phyloP scores from a whole-genome alignment of 92 coral and sea anemone genomes.

The Palythoa grandis region DNA sequence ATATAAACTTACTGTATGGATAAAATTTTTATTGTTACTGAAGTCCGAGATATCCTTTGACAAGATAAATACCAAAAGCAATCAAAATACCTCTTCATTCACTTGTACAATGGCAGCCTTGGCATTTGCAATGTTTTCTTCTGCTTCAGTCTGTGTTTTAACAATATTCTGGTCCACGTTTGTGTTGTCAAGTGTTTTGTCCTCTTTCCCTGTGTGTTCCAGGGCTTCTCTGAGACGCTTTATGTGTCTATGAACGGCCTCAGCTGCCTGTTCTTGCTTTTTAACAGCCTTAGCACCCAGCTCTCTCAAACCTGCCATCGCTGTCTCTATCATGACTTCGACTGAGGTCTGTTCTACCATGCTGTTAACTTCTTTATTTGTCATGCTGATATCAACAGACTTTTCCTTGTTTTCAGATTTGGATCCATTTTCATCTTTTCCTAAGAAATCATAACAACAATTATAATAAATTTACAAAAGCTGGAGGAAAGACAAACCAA shows the following conservation, averaged over 20 bases:
- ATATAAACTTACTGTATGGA: too few relatives aligned
- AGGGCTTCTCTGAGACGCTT: conserved; percentile 75
- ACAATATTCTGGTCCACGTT: conserved; percentile 59
- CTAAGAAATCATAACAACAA: not conserved
- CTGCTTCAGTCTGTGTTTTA: conserved; percentile 68
- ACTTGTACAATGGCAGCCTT: conserved; percentile 65
- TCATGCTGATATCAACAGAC: conserved; percentile 62
- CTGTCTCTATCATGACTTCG: conserved; percentile 78
- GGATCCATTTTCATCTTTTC: not conserved
- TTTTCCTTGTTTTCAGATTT: not conserved
- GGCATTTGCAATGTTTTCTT: conserved; percentile 52
- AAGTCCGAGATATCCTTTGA: not conserved
- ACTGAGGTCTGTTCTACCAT: conserved; percentile 75
- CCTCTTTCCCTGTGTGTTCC: conserved; percentile 59
- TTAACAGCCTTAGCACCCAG: conserved; percentile 77
- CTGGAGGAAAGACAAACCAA: too few relatives aligned
- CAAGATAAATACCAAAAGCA: too few relatives aligned
- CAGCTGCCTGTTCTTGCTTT: conserved; percentile 80
- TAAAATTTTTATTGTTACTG: not conserved
- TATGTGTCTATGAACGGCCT: conserved; percentile 66
- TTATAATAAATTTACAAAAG: too few relatives aligned
- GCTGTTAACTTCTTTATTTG: conserved; percentile 68
- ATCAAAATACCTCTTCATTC: conserved; percentile 62
- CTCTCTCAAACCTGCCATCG: conserved; percentile 56
- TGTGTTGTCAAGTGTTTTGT: conserved; percentile 53